Evolutionary conservation across 2,113 vertebrate genomes (phyloP).

Genomic region (Edolisoma coerulescens): DNA sequence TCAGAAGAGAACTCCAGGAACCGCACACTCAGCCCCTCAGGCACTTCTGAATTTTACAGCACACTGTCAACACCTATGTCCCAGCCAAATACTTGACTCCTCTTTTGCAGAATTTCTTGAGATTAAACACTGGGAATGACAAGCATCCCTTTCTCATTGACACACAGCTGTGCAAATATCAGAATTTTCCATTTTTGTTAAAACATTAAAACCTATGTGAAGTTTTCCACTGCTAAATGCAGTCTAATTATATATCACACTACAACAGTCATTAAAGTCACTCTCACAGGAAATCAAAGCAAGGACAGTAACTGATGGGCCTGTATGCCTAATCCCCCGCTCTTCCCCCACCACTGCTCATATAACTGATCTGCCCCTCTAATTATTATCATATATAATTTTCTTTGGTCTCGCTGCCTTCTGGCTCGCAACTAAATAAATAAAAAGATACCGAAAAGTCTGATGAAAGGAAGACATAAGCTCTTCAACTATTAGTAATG

Average conservation of each 20-base stretch:
- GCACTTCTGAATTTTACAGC: neutral
- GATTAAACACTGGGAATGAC: neutral
- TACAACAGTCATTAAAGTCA: neutral
- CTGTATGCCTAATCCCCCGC: neutral
- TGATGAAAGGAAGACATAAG: neutral
- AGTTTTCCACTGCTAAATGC: neutral
- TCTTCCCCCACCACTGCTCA: neutral
- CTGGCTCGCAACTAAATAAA: neutral
- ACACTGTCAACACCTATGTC: slow-evolving; percentile 5
- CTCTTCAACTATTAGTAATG: neutral
- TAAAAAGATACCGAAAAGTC: neutral
- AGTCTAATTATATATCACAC: neutral
- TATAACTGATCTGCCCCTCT: neutral
- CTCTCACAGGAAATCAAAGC: neutral
- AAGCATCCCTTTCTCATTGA: neutral
- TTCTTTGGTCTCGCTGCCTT: neutral
- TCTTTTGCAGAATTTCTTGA: neutral
- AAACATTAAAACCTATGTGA: neutral
- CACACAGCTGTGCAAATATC: neutral
- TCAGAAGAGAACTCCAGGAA: neutral
- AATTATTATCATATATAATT: neutral
- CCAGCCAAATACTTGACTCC: slow-evolving; percentile 1
- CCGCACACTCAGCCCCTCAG: neutral
- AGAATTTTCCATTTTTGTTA: neutral
- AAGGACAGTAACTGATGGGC: neutral